Percentiles rank a stretch among this genome's conserved stretches.
Conservation (phyloP, 2,113 vertebrate genomes). For the Nansenia antarctica region DNA sequence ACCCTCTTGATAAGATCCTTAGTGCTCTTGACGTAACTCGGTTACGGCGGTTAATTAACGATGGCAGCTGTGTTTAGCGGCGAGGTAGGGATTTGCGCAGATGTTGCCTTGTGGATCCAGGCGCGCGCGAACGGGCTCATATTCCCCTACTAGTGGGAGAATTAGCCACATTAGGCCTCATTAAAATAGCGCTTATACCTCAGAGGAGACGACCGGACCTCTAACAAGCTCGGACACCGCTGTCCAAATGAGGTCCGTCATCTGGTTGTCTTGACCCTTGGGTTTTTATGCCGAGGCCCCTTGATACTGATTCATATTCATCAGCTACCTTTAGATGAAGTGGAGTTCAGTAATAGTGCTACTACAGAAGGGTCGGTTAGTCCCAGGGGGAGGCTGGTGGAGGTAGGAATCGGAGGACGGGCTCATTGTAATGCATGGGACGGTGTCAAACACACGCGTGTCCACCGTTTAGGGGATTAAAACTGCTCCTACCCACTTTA, state of each 20-base stretch:
- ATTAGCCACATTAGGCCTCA: background rate
- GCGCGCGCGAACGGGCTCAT: slow-evolving; percentile 8
- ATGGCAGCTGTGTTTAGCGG: slow-evolving; percentile 41
- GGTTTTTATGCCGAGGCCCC: background rate
- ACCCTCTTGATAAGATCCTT: slow-evolving; percentile 32
- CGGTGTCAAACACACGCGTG: too few species aligned
- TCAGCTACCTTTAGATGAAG: too few species aligned
- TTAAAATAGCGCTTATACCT: background rate
- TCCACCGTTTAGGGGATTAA: too few species aligned
- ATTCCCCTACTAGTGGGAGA: background rate
- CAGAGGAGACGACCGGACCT: slow-evolving; percentile 2
- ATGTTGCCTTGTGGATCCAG: slow-evolving; percentile 41
- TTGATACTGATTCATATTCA: too few species aligned
- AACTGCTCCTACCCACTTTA: too few species aligned
- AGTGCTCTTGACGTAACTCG: slow-evolving; percentile 53
- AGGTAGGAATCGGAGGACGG: too few species aligned
- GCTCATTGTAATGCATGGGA: too few species aligned
- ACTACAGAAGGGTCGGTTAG: too few species aligned
- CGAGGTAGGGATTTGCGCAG: slow-evolving; percentile 36
- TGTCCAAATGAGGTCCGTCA: background rate
- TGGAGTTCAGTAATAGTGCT: too few species aligned
- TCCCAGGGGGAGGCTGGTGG: too few species aligned
- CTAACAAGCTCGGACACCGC: slow-evolving; percentile 7
- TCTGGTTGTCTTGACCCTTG: background rate
- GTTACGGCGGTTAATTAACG: slow-evolving; percentile 51